phyloP scores from a whole-genome alignment of 2,113 vertebrate genomes.

The Globicephala melas region DNA sequence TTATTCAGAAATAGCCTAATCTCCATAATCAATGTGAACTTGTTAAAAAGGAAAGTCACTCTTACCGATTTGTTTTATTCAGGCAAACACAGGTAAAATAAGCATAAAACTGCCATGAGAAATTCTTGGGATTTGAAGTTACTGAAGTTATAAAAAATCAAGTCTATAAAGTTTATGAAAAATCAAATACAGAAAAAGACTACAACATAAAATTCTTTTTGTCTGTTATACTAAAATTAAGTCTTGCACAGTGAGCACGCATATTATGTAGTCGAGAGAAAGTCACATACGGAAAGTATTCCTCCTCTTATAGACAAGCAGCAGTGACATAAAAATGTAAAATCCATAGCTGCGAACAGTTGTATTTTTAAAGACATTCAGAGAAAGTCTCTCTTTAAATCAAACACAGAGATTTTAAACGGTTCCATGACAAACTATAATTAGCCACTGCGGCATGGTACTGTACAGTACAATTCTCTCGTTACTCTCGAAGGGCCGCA shows the following conservation, averaged over 20 bases:
- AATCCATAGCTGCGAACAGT: slow-evolving; percentile 10
- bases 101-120: background rate
- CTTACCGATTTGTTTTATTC: background rate
- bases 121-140: background rate
- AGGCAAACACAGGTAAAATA: background rate
- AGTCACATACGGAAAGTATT: background rate
- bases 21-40: background rate
- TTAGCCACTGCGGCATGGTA: slow-evolving; percentile 36
- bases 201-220: background rate
- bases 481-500: background rate
- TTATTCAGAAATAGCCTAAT: background rate
- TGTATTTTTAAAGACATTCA: background rate
- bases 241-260: background rate
- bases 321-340: slow-evolving; percentile 46
- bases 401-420: slow-evolving; percentile 28
- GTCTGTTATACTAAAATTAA: background rate
- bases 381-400: slow-evolving; percentile 51
- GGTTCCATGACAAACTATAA: slow-evolving; percentile 39
- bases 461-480: slow-evolving; percentile 22
- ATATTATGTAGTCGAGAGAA: background rate
- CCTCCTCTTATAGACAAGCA: background rate
- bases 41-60: background rate
- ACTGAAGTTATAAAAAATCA: background rate
- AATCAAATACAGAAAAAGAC: background rate
- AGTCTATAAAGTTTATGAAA: background rate